Evolutionary conservation across 2,113 vertebrate species (phyloP), one percentile per base, ranked within the genome.

Genomic region (Bubo blakistoni): DNA sequence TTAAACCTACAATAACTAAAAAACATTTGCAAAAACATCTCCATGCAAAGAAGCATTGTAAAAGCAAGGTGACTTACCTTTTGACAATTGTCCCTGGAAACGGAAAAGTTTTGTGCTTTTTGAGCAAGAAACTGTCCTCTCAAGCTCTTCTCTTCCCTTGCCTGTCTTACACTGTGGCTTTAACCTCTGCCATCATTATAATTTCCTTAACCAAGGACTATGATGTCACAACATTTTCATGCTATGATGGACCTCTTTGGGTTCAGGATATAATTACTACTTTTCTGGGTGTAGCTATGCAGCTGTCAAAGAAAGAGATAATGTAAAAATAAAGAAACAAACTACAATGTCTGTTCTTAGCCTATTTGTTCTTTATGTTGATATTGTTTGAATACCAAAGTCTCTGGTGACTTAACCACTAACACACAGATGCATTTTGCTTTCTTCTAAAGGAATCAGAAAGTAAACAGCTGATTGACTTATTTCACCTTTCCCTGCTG

Each of bases 141-240:
- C 66, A 72, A 58, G 2, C 40, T 92, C 54, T 61, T 66, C 86
- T 66, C 54, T 88, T 91, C 80, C 58, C 73, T 74, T 87, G 65
- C 3, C 70, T 92, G 46, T 82, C 74, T n/a, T 92, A 69, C 40
- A 42, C 46, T 95, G 94, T 94, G 96, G 88, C 81, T 97, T 94
- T 96, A 91, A 93, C 59, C 61, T 94, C 57, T 91, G 74, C 74
- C 96, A 97, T 96, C 65, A 73, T 91, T 96, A 91, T 91, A 94
- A 95, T 96, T 96, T 97, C 89, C 78, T 80, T 95, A 95, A 96
- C 96, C 95, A 80, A 95, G 78, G 54, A 84, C 58, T 82, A 89
- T 92, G 94, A 93, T 94, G 95, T 96, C 91, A 96, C 83, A 96
- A 85, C 77, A 96, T 95, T 94, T 96, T 94, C 95, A 91, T 92